Percentiles rank a stretch among this genome's conserved stretches.
These are phyloP conservation scores for Coelogynopora nodosa DNA, from an alignment of 2,888 invertebrate species.

Conservation along the genomic window DNA sequence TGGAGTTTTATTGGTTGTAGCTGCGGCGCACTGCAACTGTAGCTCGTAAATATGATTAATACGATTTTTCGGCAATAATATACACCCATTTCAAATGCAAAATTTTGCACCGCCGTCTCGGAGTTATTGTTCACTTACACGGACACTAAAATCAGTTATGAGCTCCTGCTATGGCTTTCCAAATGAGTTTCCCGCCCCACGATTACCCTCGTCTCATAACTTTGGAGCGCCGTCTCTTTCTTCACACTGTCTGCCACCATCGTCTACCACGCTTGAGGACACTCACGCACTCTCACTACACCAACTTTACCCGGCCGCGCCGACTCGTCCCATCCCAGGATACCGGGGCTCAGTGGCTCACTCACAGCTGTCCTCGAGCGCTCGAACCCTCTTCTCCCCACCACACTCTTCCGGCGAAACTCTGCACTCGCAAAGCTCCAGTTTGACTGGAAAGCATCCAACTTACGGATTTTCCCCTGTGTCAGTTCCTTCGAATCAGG, in stretches of 20 bases:
- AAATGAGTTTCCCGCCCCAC: background rate
- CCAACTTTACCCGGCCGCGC: background rate
- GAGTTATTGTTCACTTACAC: background rate
- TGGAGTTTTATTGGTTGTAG: background rate
- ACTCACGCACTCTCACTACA: background rate
- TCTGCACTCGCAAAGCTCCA: background rate
- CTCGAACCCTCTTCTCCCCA: background rate
- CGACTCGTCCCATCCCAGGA: background rate
- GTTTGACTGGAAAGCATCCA: background rate
- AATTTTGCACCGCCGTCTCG: background rate
- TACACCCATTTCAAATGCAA: background rate
- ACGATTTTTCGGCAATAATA: background rate
- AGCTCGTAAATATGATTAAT: background rate
- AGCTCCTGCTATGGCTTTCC: background rate
- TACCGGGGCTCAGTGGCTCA: background rate
- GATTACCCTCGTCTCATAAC: background rate
- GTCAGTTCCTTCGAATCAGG: background rate
- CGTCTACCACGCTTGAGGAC: background rate
- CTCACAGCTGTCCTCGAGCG: background rate
- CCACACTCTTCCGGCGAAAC: background rate
- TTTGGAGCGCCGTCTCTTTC: background rate
- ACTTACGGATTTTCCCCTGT: background rate
- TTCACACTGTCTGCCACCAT: background rate
- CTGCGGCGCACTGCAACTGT: background rate
- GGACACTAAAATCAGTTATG: background rate